Base-by-base conservation (phyloP, 2,888 invertebrate species). In the Hololepta plana region DNA sequence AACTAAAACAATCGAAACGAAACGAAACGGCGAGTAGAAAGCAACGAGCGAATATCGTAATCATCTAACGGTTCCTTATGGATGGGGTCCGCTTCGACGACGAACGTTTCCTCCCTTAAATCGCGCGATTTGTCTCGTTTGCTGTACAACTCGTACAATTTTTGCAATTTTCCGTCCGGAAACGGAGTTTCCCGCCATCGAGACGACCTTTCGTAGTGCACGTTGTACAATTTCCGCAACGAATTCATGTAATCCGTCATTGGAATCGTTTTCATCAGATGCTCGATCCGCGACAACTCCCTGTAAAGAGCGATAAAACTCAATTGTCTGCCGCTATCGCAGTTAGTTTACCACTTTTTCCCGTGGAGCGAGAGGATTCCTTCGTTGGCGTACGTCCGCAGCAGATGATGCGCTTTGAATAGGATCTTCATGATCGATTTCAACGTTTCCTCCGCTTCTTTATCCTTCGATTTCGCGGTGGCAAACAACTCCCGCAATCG, bases 381-480 rank as follows among this genome's bases (percentile, higher is more conserved):
- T 37, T 44, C 41, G 7, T 16, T 27, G 2, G 28, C 17, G 4
- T 36, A 26, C 0, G 55, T 55, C 15, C 53, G 37, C 7, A 53
- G 21, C 14, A 52, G 35, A 38, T 56, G 55, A 35, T 55, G 56
- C 12, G 50, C 37, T 29, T 53, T 51, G 29, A 51, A 53, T 4
- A 55, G 31, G 12, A 45, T 40, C 28, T 39, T 37, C 15, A 49
- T 24, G 12, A 53, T 46, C 40, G 42, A 44, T 24, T 43, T 38
- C 12, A 40, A 37, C 25, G 45, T 41, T 6, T 39, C 36, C 20
- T 42, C 40, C 13, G 39, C 23, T 24, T 29, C 15, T 30, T 34
- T 27, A 15, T 36, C 12, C 4, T 27, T 34, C n/a, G 35, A 27
- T 6, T 20, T n/a, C 25, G 34, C 27, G 12, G 25, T 27, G 9